Percentiles rank a stretch among this genome's conserved stretches.
Conservation (phyloP, 2,113 vertebrate genomes). For the Pseudorectes ferrugineus region DNA sequence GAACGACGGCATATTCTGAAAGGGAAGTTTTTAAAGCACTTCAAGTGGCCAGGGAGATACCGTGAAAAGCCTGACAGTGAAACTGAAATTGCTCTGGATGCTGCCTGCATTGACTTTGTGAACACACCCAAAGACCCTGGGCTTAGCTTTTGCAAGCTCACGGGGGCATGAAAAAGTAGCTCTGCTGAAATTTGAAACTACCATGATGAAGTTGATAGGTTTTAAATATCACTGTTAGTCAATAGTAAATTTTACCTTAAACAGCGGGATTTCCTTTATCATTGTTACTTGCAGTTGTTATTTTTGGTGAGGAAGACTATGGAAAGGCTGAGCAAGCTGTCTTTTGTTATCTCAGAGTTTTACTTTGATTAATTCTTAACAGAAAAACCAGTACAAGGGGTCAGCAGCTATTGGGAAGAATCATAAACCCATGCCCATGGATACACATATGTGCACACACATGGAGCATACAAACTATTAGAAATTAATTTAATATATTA, state of each 20-base stretch:
- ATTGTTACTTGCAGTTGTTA: not conserved
- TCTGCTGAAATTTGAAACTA: not conserved
- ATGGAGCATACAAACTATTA: rapidly evolving
- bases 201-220: not conserved
- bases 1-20: not conserved
- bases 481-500: not conserved
- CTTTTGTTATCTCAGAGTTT: not conserved
- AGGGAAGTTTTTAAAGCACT: not conserved
- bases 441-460: rapidly evolving
- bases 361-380: not conserved
- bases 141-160: not conserved
- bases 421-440: not conserved
- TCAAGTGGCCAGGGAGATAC: not conserved
- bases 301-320: not conserved
- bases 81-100: not conserved
- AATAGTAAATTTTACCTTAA: not conserved
- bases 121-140: not conserved
- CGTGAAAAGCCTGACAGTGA: not conserved
- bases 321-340: not conserved
- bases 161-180: not conserved
- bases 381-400: not conserved
- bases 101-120: not conserved
- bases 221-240: not conserved
- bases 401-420: not conserved
- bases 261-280: not conserved